These are phyloP conservation scores for Samia ricini DNA, from an alignment of 1,140 invertebrate species.

Conservation along the genomic window DNA sequence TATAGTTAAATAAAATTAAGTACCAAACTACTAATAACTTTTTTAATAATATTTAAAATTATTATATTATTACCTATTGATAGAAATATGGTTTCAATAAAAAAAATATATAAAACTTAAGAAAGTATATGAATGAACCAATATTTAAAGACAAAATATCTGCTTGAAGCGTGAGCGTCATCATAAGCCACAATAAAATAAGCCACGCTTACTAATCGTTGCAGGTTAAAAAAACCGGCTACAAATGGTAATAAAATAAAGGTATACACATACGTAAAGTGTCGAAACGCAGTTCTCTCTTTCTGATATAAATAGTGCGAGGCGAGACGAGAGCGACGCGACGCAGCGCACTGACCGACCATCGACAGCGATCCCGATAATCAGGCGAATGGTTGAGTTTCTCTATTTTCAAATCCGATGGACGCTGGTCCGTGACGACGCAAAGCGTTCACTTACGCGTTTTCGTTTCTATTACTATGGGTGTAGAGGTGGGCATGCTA, in stretches of 20 bases:
- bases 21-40: no score
- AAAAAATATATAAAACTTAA: no score
- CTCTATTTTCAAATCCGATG: constrained; percentile 71
- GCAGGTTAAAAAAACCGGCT: constrained; percentile 67
- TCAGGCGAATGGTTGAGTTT: constrained; percentile 69
- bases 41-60: no score
- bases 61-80: no score
- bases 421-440: constrained; percentile 39
- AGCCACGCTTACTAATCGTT: constrained; percentile 60
- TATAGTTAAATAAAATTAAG: no score
- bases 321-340: constrained; percentile 40
- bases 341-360: constrained; percentile 64
- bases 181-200: constrained; percentile 60
- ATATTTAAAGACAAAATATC: constrained; percentile 23
- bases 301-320: constrained; percentile 72
- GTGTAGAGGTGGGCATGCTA: constrained; percentile 25
- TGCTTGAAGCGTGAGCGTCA: constrained; percentile 32
- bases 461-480: constrained; percentile 34
- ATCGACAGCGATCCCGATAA: constrained; percentile 72
- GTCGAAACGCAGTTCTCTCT: constrained; percentile 60
- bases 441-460: constrained; percentile 39
- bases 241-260: constrained; percentile 74
- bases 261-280: constrained; percentile 60
- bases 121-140: background rate
- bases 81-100: no score